phyloP scores from a whole-genome alignment of 2,113 vertebrate genomes.

The Centrocercus urophasianus region DNA sequence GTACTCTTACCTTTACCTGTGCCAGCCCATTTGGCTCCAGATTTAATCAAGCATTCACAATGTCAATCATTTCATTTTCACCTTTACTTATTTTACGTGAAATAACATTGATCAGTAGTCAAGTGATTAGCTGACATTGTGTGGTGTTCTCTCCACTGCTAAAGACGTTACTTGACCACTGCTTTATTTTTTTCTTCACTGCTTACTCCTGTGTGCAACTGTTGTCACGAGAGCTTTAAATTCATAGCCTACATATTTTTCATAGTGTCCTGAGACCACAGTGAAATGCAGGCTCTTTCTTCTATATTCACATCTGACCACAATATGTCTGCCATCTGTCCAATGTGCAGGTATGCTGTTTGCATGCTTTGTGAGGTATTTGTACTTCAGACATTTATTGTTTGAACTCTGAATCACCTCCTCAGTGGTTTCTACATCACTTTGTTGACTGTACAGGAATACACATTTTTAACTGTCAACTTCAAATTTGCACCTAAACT shows the following conservation, averaged over 20 bases:
- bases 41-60: slow-evolving; percentile 11
- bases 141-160: not conserved
- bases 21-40: slow-evolving; percentile 21
- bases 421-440: not conserved
- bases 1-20: slow-evolving; percentile 26
- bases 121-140: not conserved
- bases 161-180: not conserved
- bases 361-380: not conserved
- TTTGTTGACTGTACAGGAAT: not conserved
- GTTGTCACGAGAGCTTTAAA: not conserved
- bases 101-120: not conserved
- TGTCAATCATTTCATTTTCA: slow-evolving; percentile 36
- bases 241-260: slow-evolving; percentile 3
- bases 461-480: not conserved
- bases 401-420: not conserved
- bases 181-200: not conserved
- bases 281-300: not conserved
- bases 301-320: not conserved
- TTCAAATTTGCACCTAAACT: not conserved
- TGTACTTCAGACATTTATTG: not conserved
- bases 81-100: slow-evolving; percentile 23
- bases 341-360: not conserved
- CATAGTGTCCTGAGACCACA: not conserved
- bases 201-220: not conserved
- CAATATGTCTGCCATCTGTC: not conserved